Evolutionary conservation across 2,888 invertebrate genomes (phyloP).

Genomic region (Aphidoletes aphidimyza): DNA sequence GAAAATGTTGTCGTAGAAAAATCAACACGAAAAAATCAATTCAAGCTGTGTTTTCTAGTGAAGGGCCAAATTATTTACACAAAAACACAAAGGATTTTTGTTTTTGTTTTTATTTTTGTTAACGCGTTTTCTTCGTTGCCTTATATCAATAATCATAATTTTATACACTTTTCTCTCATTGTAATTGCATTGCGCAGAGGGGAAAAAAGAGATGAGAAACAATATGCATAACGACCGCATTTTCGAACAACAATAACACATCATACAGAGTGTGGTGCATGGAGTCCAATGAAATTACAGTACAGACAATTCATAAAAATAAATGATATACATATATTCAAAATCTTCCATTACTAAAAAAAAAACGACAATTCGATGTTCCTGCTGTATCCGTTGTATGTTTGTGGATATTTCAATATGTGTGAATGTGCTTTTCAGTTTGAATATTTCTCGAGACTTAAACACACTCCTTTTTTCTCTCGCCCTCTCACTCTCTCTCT

Average conservation of each 20-base stretch:
- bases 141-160: slow-evolving; percentile 44
- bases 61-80: neutral
- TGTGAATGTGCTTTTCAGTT: neutral
- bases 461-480: slow-evolving; percentile 3
- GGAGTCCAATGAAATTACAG: slow-evolving; percentile 38
- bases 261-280: neutral
- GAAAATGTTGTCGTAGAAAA: too few species aligned
- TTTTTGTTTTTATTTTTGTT: neutral
- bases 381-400: too few species aligned
- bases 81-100: neutral
- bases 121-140: too few species aligned
- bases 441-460: slow-evolving; percentile 14
- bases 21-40: neutral
- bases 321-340: neutral
- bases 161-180: slow-evolving; percentile 24
- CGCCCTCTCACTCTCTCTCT: too few species aligned
- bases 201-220: neutral
- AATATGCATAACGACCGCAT: slow-evolving; percentile 31
- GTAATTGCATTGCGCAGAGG: slow-evolving; percentile 19
- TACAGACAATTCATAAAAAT: slow-evolving; percentile 37
- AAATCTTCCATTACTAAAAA: neutral
- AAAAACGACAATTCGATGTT: neutral
- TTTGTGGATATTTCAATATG: too few species aligned
- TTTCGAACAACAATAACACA: neutral
- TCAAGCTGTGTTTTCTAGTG: neutral